Percentiles rank a stretch among this genome's conserved stretches.
phyloP scores from a whole-genome alignment of 2,797 vertebrate species.

The Lophius americanus region DNA sequence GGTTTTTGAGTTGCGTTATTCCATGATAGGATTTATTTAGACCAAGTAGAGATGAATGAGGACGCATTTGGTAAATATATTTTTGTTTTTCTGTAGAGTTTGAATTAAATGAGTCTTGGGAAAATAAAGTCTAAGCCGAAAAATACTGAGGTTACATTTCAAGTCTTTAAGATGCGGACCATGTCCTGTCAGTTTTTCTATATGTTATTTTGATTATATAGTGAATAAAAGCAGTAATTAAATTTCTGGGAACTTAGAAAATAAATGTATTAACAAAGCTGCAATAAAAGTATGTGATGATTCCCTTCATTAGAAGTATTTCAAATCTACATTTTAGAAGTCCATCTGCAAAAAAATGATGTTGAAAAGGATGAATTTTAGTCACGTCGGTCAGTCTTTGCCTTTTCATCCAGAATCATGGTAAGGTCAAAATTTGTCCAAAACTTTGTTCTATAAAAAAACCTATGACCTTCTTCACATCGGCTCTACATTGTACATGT shows the following conservation, averaged over 20 bases:
- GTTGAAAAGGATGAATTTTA: not conserved
- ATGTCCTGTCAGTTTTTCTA: conserved; percentile 4
- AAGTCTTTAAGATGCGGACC: not conserved
- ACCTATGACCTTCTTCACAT: not conserved
- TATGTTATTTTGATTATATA: not conserved
- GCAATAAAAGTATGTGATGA: conserved; percentile 64
- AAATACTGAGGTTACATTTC: too few species aligned
- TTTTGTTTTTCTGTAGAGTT: not conserved
- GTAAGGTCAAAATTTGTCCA: not conserved
- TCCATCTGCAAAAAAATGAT: too few species aligned
- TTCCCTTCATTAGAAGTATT: conserved; percentile 47
- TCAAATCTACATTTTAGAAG: conserved; percentile 64
- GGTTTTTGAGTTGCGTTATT: too few species aligned
- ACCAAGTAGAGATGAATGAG: too few species aligned
- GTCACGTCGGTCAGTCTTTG: not conserved
- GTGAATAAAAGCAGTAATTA: conserved; percentile 14
- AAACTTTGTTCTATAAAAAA: not conserved
- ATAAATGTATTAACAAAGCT: conserved; percentile 45
- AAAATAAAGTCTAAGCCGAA: not conserved
- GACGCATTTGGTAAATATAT: too few species aligned
- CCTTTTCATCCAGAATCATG: not conserved
- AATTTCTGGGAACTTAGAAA: conserved; percentile 26
- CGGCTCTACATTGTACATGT: not conserved
- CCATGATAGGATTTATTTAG: too few species aligned
- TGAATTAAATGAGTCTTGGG: not conserved